Conservation (phyloP, 2,113 vertebrate species). For the Cariama cristata region DNA sequence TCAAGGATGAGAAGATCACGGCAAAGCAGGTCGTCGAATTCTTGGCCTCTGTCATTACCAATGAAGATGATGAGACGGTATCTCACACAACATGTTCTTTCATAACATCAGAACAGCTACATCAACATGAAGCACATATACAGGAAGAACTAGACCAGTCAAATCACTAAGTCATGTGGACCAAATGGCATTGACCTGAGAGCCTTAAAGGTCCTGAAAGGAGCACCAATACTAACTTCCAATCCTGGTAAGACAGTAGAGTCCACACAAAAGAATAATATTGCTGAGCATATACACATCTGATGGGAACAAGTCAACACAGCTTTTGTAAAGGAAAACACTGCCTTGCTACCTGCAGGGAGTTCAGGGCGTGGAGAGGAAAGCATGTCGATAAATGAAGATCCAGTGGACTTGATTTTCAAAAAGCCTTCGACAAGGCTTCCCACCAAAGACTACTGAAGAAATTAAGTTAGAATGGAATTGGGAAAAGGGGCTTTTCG, state of each 20-base stretch:
- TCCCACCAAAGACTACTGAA: background rate
- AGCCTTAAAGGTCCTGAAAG: background rate
- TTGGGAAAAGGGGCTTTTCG: background rate
- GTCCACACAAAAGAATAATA: background rate
- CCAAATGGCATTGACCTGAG: background rate
- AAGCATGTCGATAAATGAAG: background rate
- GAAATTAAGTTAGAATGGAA: background rate
- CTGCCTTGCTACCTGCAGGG: background rate
- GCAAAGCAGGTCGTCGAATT: background rate
- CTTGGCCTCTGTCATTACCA: background rate
- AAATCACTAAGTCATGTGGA: background rate
- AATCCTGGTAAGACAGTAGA: background rate
- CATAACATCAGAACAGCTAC: background rate
- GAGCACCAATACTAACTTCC: background rate
- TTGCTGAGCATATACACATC: background rate
- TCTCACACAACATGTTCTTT: background rate
- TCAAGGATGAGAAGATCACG: background rate
- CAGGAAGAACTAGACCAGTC: background rate
- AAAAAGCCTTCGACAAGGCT: background rate
- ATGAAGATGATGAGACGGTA: background rate
- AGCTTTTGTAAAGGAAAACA: background rate
- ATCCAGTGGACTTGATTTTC: background rate
- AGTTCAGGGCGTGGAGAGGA: background rate
- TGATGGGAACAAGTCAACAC: background rate
- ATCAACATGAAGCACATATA: background rate